A percentile compares a stretch with the other conserved stretches of the same genome.
phyloP scores from a whole-genome alignment of 2,797 vertebrate species.

The Taenioides sp. region DNA sequence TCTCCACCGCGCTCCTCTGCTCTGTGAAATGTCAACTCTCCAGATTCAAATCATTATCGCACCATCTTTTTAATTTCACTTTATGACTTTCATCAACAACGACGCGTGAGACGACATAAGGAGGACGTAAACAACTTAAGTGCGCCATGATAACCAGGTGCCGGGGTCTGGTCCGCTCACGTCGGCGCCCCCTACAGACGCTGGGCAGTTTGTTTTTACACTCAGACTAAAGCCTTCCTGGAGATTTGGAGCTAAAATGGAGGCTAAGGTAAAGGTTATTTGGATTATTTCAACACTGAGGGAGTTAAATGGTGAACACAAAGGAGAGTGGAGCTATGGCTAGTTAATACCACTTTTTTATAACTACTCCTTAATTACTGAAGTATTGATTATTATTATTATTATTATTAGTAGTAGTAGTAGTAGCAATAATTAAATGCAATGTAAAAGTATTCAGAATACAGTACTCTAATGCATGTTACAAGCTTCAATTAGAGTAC shows the following conservation, averaged over 20 bases:
- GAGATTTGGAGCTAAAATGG: not conserved
- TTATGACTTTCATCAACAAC: not conserved
- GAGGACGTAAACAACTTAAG: not conserved
- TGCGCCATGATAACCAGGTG: not conserved
- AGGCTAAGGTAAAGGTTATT: not conserved
- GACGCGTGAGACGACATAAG: not conserved
- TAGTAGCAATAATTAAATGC: no score
- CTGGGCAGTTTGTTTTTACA: not conserved
- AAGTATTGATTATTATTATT: no score
- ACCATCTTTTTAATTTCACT: not conserved
- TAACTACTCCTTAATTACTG: no score
- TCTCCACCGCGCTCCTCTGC: not conserved
- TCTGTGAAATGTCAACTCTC: not conserved
- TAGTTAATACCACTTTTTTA: no score
- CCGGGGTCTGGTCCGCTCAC: not conserved
- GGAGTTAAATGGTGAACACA: no score
- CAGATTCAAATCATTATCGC: not conserved
- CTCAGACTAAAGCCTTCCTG: not conserved
- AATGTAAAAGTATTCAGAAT: no score
- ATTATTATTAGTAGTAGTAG: no score
- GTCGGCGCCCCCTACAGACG: not conserved
- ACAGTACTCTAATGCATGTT: no score
- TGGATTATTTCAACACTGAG: not conserved
- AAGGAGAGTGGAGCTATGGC: no score
- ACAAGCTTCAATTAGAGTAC: no score